A percentile compares a stretch with the other conserved stretches of the same genome.
Conservation (phyloP, 2,797 vertebrate species). For the Chelidonichthys spinosus region DNA sequence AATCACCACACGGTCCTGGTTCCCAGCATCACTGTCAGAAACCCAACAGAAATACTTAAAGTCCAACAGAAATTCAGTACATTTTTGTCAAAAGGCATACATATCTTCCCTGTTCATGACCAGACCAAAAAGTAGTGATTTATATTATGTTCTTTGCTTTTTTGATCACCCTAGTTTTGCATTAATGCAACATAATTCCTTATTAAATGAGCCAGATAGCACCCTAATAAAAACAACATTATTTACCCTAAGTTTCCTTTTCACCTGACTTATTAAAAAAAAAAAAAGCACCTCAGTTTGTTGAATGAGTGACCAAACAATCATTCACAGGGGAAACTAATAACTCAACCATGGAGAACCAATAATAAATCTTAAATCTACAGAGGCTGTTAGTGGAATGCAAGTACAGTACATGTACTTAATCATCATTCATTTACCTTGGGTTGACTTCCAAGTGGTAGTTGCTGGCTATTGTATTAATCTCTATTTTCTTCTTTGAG, state of each 20-base stretch:
- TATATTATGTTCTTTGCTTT: too few relatives aligned
- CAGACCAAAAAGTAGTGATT: too few relatives aligned
- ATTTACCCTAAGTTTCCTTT: not conserved
- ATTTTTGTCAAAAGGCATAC: not conserved
- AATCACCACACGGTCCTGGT: slow-evolving; percentile 95
- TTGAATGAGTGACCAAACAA: not conserved
- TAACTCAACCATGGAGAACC: not conserved
- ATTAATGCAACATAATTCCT: too few relatives aligned
- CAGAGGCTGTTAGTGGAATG: not conserved
- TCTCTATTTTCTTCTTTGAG: slow-evolving; percentile 99
- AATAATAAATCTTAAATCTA: not conserved
- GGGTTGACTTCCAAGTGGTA: slow-evolving; percentile 98
- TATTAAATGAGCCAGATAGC: not conserved
- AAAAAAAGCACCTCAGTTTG: not conserved
- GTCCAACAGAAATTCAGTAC: not conserved
- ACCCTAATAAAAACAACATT: not conserved
- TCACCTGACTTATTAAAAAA: not conserved
- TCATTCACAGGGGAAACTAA: not conserved
- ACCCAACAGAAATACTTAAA: slow-evolving; percentile 14
- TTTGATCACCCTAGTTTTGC: too few relatives aligned
- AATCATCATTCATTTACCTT: slow-evolving; percentile 82
- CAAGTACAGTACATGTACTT: not conserved
- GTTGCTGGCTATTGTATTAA: slow-evolving; percentile 98
- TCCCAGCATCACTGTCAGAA: slow-evolving; percentile 91
- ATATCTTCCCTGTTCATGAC: not conserved